These are phyloP conservation scores for Sipha maydis DNA, from an alignment of 2,888 invertebrate genomes.

Conservation along the genomic window DNA sequence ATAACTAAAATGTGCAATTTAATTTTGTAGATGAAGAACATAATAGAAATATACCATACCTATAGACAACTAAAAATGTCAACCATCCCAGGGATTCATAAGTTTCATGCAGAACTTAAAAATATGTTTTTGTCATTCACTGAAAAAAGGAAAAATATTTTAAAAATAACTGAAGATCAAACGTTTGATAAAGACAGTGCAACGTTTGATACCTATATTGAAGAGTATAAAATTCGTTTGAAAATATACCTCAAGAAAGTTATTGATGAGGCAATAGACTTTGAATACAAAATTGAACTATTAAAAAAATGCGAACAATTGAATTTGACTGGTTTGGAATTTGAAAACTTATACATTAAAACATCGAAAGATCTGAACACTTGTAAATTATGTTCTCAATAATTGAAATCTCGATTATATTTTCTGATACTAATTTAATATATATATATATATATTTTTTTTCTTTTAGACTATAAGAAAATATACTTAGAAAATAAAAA, in stretches of 20 bases:
- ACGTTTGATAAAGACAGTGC: background rate
- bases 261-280: conserved; percentile 9
- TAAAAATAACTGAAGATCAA: background rate
- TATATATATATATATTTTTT: background rate
- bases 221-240: background rate
- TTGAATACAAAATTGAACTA: background rate
- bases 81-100: background rate
- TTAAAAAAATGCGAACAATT: conserved; percentile 13
- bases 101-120: background rate
- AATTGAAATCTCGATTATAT: background rate
- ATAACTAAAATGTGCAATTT: background rate
- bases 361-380: background rate
- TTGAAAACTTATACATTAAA: background rate
- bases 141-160: background rate
- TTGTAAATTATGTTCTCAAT: background rate
- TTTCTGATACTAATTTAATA: background rate
- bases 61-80: background rate
- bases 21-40: conserved; percentile 26
- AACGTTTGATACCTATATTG: background rate
- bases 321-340: background rate
- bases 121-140: background rate
- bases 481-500: background rate
- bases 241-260: background rate
- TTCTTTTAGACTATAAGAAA: conserved; percentile 14
- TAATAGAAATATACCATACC: background rate